phyloP scores from a whole-genome alignment of 2,888 invertebrate genomes.

The Lamellibrachia satsuma region DNA sequence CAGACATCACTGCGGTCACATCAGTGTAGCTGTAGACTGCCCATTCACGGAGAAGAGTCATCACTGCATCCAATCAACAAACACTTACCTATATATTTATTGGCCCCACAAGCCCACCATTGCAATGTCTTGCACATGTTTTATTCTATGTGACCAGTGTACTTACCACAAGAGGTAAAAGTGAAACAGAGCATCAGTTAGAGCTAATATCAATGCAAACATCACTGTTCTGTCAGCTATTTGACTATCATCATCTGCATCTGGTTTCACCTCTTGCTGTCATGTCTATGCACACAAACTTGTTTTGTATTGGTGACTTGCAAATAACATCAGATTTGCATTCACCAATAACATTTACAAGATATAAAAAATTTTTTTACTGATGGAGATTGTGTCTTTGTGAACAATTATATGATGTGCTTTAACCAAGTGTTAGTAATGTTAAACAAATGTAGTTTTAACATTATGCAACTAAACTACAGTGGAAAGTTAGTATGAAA shows the following conservation, averaged over 20 bases:
- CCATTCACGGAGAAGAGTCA: neutral
- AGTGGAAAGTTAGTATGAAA: too few relatives aligned
- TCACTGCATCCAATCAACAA: neutral
- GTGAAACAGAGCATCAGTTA: neutral
- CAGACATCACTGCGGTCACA: neutral
- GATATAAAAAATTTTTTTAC: too few relatives aligned
- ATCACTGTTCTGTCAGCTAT: neutral
- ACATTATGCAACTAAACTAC: too few relatives aligned
- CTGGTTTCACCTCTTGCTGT: neutral
- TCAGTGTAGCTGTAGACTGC: neutral
- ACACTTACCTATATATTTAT: neutral
- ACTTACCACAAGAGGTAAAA: neutral
- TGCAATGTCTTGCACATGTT: neutral
- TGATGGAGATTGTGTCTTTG: too few relatives aligned
- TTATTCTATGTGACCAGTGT: neutral
- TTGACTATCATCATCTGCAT: neutral
- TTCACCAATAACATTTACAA: too few relatives aligned
- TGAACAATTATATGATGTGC: too few relatives aligned
- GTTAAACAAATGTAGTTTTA: too few relatives aligned
- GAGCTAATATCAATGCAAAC: conserved; percentile 13
- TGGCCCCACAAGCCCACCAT: neutral
- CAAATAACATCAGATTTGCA: too few relatives aligned
- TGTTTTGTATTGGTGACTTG: too few relatives aligned
- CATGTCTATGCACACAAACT: too few relatives aligned
- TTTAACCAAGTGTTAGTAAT: too few relatives aligned